Base-by-base conservation (phyloP, 2,888 invertebrate genomes). In the Ornithoptera alexandrae region DNA sequence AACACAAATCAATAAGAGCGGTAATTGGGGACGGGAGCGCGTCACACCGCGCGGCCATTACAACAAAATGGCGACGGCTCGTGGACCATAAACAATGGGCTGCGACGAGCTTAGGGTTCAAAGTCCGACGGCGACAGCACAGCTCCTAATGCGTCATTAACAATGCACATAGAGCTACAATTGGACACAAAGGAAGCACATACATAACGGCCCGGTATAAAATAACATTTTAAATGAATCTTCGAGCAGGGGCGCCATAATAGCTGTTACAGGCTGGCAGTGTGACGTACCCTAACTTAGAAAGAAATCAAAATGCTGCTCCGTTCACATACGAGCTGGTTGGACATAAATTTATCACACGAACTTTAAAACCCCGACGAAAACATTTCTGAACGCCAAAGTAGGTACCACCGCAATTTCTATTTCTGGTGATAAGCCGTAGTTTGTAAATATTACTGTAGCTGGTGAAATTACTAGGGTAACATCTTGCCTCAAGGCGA, bases 141-240 rank as follows among this genome's bases (percentile, higher is more conserved):
- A 59, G 20, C 36, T 62, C 65, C 53, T 59, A 67, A 63, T 63
- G 67, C 42, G 63, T 70, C 63, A 70, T 70, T 60, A 61, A 24
- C 83, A 83, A 81, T 85, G 82, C 81, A 84, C 81, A 85, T 86
- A 80, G 81, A 80, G 81, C 79, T 74, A 78, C 78, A 79, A 83
- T 84, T 82, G 83, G 81, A 81, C 80, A 88, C 87, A 89, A 89
- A 84, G 81, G 83, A 78, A 81, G 84, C 83, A 87, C 80, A 87
- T 89, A 88, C 80, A 86, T 89, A 84, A 86, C 80, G 79, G 83
- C 82, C 77, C 84, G 89, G 91, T 89, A 88, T 91, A 89, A 90
- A 91, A 91, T 92, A 92, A 91, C 91, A 89, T 92, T 92, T 90
- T 91, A 91, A 92, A 92, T 92, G 89, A 91, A 92, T 92, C 92